phyloP scores from a whole-genome alignment of 2,113 vertebrate genomes.

The Bombycilla garrulus region DNA sequence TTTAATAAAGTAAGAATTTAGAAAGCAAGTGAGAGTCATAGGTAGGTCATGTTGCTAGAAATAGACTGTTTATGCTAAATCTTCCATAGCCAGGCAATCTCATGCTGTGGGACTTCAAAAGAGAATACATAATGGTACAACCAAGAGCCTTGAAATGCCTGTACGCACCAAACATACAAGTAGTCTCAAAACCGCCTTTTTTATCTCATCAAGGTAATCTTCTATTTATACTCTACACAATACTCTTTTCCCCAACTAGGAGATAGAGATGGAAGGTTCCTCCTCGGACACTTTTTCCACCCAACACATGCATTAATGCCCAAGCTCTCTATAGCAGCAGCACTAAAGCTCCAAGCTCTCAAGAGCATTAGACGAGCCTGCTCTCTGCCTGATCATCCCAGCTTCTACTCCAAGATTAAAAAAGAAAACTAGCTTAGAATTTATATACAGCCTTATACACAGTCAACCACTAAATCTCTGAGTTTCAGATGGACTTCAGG shows the following conservation, averaged over 20 bases:
- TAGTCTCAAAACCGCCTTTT: background rate
- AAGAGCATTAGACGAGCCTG: background rate
- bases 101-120: background rate
- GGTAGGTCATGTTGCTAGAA: background rate
- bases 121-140: background rate
- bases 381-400: background rate
- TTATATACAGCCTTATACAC: accelerated
- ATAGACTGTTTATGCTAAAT: background rate
- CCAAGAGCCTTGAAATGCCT: background rate
- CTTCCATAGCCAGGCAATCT: background rate
- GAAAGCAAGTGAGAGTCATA: background rate
- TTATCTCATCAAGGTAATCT: background rate
- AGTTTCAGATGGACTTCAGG: background rate
- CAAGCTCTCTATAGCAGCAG: background rate
- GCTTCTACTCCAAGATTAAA: background rate
- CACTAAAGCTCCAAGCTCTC: background rate
- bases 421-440: background rate
- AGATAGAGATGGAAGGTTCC: background rate
- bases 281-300: background rate
- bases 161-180: background rate
- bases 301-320: background rate
- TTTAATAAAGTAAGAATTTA: background rate
- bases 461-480: background rate
- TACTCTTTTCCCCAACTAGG: background rate
- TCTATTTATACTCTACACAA: background rate